Evolutionary conservation across 2,113 vertebrate genomes (phyloP).

Genomic region (Felis chaus): DNA sequence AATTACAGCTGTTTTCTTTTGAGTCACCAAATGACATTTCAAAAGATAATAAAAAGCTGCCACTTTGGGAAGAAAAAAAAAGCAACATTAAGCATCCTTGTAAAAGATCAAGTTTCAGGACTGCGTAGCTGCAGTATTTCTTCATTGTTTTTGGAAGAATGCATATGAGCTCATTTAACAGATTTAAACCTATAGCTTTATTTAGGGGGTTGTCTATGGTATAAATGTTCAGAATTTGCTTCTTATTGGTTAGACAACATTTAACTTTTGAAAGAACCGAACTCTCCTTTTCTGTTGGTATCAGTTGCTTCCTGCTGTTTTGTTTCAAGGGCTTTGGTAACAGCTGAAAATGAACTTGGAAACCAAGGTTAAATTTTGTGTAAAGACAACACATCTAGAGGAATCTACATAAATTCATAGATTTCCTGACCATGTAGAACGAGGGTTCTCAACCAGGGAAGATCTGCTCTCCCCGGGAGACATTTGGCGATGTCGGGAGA

Average conservation of each 20-base stretch:
- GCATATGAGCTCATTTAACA: conserved; percentile 33
- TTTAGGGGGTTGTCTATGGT: neutral
- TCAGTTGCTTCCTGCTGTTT: conserved; percentile 12
- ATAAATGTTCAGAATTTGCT: neutral
- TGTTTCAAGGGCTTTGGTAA: neutral
- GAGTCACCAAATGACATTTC: conserved; percentile 73
- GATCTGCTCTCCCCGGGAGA: neutral
- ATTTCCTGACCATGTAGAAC: neutral
- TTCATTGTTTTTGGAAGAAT: conserved; percentile 49
- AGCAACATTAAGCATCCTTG: conserved; percentile 32
- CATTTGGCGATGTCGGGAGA: neutral
- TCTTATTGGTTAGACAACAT: neutral
- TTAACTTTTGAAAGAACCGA: conserved; percentile 5
- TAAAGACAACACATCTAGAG: neutral
- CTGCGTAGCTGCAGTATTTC: conserved; percentile 17
- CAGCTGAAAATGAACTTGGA: neutral
- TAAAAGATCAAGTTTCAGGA: conserved; percentile 34
- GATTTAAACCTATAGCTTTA: conserved; percentile 38
- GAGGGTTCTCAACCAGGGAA: neutral
- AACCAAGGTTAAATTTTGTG: conserved; percentile 28
- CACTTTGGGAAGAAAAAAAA: conserved; percentile 43
- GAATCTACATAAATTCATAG: neutral
- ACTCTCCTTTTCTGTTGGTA: neutral
- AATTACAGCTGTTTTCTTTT: conserved; percentile 71
- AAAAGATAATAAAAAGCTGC: conserved; percentile 61